Conservation (phyloP, 2,888 invertebrate species). For the Sepiola atlantica region DNA sequence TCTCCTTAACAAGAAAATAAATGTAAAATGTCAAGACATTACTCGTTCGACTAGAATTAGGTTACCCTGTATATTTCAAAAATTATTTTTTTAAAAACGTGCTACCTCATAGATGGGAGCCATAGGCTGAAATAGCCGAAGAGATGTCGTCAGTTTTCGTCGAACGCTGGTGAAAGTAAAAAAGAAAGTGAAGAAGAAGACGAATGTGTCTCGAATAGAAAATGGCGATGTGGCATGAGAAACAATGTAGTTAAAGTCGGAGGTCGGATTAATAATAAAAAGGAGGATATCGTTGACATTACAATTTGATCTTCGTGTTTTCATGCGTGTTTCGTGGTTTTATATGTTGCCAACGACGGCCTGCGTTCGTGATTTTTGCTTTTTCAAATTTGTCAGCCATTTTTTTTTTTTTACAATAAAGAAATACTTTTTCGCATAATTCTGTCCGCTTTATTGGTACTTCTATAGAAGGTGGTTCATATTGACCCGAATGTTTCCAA, state of each 20-base stretch:
- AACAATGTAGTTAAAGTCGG: not conserved
- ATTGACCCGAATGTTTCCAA: too few species aligned
- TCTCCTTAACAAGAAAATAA: slow-evolving; percentile 10
- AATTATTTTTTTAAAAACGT: not conserved
- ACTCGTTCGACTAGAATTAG: not conserved
- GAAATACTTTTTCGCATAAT: too few species aligned
- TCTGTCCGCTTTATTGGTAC: too few species aligned
- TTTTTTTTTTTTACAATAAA: too few species aligned
- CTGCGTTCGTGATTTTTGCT: not conserved
- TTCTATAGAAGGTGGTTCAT: too few species aligned
- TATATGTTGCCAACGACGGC: not conserved
- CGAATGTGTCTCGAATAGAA: too few species aligned
- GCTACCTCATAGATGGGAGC: not conserved
- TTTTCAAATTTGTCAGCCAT: not conserved
- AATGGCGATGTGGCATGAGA: not conserved
- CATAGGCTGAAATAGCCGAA: not conserved
- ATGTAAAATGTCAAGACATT: slow-evolving; percentile 9
- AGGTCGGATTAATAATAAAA: slow-evolving; percentile 32
- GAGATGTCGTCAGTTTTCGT: not conserved
- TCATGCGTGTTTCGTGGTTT: not conserved
- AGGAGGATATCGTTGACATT: not conserved
- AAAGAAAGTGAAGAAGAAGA: not conserved
- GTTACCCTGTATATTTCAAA: not conserved
- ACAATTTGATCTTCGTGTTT: not conserved
- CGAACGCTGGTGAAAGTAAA: not conserved